Percentiles rank a stretch among this genome's conserved stretches.
These are phyloP conservation scores for Acyrthosiphon pisum DNA, from an alignment of 1,140 invertebrate species.

Conservation along the genomic window DNA sequence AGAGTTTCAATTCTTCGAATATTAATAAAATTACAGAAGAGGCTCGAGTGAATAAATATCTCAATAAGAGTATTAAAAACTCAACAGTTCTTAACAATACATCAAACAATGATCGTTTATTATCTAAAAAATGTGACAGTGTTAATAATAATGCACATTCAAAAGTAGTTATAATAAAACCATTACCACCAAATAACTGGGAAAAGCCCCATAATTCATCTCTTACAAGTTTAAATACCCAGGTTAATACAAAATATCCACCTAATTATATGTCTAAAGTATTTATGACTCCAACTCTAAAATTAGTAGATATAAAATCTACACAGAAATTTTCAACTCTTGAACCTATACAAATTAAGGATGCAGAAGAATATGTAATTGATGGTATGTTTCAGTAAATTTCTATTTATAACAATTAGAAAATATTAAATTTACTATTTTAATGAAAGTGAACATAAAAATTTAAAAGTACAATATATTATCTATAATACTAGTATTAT, in stretches of 20 bases:
- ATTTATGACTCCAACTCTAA: background rate
- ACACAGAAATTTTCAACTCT: background rate
- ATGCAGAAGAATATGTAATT: background rate
- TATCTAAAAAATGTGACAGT: background rate
- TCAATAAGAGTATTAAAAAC: background rate
- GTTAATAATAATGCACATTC: background rate
- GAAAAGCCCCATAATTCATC: background rate
- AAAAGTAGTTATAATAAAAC: background rate
- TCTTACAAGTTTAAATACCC: background rate
- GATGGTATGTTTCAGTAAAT: constrained; percentile 15
- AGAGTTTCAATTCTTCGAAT: background rate
- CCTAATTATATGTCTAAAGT: background rate
- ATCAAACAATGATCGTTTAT: background rate
- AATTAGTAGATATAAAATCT: background rate
- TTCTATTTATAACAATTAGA: background rate
- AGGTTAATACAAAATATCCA: background rate
- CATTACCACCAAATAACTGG: background rate
- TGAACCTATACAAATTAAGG: background rate
- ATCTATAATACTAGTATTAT: too few relatives aligned
- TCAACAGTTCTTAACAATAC: background rate
- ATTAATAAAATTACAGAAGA: background rate
- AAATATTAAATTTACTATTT: too few relatives aligned
- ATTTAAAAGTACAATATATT: too few relatives aligned
- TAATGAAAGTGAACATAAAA: too few relatives aligned
- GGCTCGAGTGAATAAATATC: background rate